Evolutionary conservation across 2,113 vertebrate genomes (phyloP).

Genomic region (Cynoglossus semilaevis): DNA sequence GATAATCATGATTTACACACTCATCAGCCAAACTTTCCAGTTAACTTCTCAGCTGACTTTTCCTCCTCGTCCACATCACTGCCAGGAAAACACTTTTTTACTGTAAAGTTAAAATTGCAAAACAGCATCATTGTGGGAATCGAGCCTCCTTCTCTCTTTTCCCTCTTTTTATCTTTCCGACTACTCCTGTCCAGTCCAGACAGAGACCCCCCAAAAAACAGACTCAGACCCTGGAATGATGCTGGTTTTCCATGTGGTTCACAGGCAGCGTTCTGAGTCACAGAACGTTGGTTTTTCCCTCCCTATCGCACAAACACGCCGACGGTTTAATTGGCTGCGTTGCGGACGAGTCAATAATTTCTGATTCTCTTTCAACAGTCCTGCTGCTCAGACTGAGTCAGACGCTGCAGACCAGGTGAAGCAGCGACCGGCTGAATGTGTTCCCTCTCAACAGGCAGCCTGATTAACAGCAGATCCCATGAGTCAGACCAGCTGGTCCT

Average conservation of each 20-base stretch:
- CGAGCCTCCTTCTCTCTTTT: background rate
- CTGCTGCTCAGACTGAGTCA: slow-evolving; percentile 57
- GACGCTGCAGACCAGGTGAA: slow-evolving; percentile 48
- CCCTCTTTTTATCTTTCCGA: slow-evolving; percentile 33
- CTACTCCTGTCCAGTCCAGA: slow-evolving; percentile 35
- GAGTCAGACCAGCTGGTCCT: slow-evolving; percentile 37
- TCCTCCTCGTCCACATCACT: slow-evolving; percentile 8
- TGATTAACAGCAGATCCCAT: slow-evolving; percentile 35
- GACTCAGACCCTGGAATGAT: slow-evolving; percentile 38
- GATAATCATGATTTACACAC: too few species aligned
- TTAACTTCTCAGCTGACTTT: slow-evolving; percentile 15
- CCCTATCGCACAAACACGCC: slow-evolving; percentile 44
- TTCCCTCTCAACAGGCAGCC: slow-evolving; percentile 33
- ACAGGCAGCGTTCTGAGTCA: slow-evolving; percentile 61
- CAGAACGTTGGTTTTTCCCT: slow-evolving; percentile 21
- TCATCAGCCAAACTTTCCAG: too few species aligned
- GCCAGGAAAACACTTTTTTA: slow-evolving; percentile 52
- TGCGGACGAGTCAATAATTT: slow-evolving; percentile 33
- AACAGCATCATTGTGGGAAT: slow-evolving; percentile 26
- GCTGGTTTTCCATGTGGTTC: slow-evolving; percentile 57
- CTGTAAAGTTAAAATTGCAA: slow-evolving; percentile 34
- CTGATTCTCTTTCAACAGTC: slow-evolving; percentile 32
- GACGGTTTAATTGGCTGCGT: slow-evolving; percentile 51
- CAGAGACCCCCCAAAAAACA: slow-evolving; percentile 23
- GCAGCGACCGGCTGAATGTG: slow-evolving; percentile 33